phyloP scores from a whole-genome alignment of 2,113 vertebrate genomes.

The Cygnus buccinator region DNA sequence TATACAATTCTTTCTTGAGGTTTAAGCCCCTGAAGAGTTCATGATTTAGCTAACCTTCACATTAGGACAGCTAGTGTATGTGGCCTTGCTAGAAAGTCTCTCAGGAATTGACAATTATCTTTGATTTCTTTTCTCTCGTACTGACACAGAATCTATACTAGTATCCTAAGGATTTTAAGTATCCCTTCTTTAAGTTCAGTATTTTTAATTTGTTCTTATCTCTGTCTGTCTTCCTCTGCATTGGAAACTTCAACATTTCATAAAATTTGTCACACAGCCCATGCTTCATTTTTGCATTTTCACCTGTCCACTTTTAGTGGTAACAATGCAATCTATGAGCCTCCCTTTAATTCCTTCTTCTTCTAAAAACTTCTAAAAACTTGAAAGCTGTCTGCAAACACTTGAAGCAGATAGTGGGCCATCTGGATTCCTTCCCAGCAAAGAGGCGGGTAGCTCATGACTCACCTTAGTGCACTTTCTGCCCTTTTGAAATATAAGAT shows the following conservation, averaged over 20 bases:
- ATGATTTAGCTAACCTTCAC: background rate
- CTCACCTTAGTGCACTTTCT: background rate
- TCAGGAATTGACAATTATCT: background rate
- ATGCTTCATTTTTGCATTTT: background rate
- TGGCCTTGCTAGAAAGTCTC: background rate
- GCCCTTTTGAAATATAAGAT: background rate
- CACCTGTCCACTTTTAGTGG: background rate
- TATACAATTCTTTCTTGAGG: background rate
- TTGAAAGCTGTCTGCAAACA: background rate
- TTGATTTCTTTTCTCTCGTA: background rate
- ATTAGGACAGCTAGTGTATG: background rate
- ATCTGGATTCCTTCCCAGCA: background rate
- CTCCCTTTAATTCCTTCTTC: background rate
- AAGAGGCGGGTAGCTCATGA: background rate
- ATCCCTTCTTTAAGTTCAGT: background rate
- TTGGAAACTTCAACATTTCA: background rate
- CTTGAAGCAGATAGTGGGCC: background rate
- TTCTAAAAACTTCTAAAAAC: background rate
- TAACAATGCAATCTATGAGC: accelerated
- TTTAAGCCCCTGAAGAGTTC: background rate
- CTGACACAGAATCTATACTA: background rate
- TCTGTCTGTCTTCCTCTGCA: background rate
- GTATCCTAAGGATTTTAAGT: background rate
- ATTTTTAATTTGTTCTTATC: background rate
- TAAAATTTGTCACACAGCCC: background rate